phyloP scores from a whole-genome alignment of 2,888 invertebrate species.

The Myathropa florea region DNA sequence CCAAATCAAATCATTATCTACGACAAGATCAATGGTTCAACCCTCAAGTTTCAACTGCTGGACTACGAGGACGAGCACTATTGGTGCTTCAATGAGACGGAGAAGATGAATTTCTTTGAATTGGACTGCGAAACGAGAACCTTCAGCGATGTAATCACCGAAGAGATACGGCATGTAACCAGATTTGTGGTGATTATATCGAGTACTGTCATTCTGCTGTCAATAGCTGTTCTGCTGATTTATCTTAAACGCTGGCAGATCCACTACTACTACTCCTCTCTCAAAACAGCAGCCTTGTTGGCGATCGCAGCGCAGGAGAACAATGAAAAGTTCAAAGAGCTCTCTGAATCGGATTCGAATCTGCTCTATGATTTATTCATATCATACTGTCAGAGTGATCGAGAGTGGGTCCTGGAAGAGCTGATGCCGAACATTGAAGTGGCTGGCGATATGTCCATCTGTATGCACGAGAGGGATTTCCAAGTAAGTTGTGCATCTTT shows the following conservation, averaged over 20 bases:
- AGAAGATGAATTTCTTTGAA: slow-evolving; percentile 74
- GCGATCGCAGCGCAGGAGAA: slow-evolving; percentile 82
- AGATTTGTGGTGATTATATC: slow-evolving; percentile 72
- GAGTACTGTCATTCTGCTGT: slow-evolving; percentile 71
- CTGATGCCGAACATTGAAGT: slow-evolving; percentile 85
- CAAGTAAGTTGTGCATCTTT: slow-evolving; percentile 80
- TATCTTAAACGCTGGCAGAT: slow-evolving; percentile 83
- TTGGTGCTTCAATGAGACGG: slow-evolving; percentile 79
- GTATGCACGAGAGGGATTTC: slow-evolving; percentile 87
- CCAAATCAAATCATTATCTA: slow-evolving; percentile 46
- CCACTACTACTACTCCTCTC: slow-evolving; percentile 83
- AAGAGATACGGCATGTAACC: slow-evolving; percentile 71
- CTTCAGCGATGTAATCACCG: slow-evolving; percentile 45
- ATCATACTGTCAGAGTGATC: slow-evolving; percentile 86
- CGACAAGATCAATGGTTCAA: slow-evolving; percentile 69
- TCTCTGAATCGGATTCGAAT: slow-evolving; percentile 74
- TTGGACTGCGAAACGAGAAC: slow-evolving; percentile 73
- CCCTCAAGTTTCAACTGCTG: slow-evolving; percentile 76
- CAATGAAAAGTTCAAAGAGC: slow-evolving; percentile 73
- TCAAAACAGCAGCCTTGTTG: slow-evolving; percentile 83
- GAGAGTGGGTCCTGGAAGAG: slow-evolving; percentile 84
- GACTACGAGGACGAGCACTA: slow-evolving; percentile 79
- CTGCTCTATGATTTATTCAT: slow-evolving; percentile 85
- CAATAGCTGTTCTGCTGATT: slow-evolving; percentile 74
- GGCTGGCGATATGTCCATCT: slow-evolving; percentile 83